phyloP scores from a whole-genome alignment of 1,140 invertebrate genomes.

The Centruroides sculpturatus region DNA sequence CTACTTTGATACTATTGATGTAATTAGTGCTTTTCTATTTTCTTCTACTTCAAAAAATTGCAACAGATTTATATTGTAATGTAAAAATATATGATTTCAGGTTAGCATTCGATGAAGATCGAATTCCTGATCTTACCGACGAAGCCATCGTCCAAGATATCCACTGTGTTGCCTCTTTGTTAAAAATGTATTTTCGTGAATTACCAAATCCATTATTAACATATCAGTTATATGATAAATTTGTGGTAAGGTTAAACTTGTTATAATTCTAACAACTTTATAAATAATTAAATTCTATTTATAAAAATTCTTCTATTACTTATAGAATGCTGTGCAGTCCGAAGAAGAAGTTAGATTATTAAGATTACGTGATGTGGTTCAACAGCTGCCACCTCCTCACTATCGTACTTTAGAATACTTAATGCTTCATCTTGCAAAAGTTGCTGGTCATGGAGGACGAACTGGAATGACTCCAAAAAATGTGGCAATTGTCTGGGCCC shows the following conservation, averaged over 20 bases:
- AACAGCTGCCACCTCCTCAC: conserved; percentile 87
- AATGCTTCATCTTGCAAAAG: conserved; percentile 74
- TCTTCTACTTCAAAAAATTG: too few relatives aligned
- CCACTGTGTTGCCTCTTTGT: conserved; percentile 84
- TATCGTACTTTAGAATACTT: conserved; percentile 91
- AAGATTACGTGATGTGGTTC: conserved; percentile 69
- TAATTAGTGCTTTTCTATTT: too few relatives aligned
- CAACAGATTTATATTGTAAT: too few relatives aligned
- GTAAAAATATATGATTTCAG: conserved; percentile 22
- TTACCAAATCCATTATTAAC: conserved; percentile 94
- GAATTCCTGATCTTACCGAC: conserved; percentile 63
- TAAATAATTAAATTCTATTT: too few relatives aligned
- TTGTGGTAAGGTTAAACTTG: conserved; percentile 38
- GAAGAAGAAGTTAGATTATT: conserved; percentile 48
- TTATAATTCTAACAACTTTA: too few relatives aligned
- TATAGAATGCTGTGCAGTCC: conserved; percentile 58
- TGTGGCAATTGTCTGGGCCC: conserved; percentile 96
- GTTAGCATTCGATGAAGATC: conserved; percentile 78
- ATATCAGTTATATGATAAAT: conserved; percentile 90
- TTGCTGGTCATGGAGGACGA: conserved; percentile 61
- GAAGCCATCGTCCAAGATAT: conserved; percentile 66
- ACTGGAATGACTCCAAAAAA: conserved; percentile 96
- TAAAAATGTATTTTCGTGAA: conserved; percentile 97
- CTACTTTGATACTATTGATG: too few relatives aligned
- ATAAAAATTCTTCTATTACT: background rate